Base-by-base conservation (phyloP, 2,888 invertebrate species). In the Cerastis rubricosa region DNA sequence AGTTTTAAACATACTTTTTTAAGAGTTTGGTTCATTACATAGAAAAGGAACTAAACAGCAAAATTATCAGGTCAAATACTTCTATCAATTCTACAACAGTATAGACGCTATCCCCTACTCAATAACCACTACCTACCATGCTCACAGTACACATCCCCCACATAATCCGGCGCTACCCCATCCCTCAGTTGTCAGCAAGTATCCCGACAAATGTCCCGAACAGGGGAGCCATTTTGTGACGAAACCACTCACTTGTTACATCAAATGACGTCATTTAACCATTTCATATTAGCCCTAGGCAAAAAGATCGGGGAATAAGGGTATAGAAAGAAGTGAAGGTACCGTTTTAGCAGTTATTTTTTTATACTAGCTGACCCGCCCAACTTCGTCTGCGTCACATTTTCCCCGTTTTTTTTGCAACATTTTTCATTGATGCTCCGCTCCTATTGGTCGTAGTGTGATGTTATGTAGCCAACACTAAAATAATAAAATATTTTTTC, bases 151-250 rank as follows among this genome's bases (percentile, higher is more conserved):
- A 22, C 65, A 57, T 75, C 76, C 76, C 83, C 85, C 81, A 59
- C 43, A 74, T 67, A 74, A 71, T 85, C 88, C 85, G 76, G 77
- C 45, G n/a, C 69, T 79, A 74, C 81, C 89, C 89, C 88, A 89
- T 92, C 90, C 85, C 90, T 91, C 89, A 89, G 88, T 85, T 92
- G 93, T 92, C 91, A 90, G 89, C 88, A 87, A 78, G 88, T 89
- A 83, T 83, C 78, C 82, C 89, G 63, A 83, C 82, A 88, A 91
- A 91, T 86, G 87, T 85, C 80, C 80, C 76, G 73, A 72, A 85
- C 79, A 85, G 35, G 63, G 71, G 59, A 65, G 73, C 43, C 86
- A 57, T 81, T 90, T 91, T 92, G 90, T 89, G 90, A 88, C 85
- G 79, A 81, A 74, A 51, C 71, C 72, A 67, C 78, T 83, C 77